These are phyloP conservation scores for Hyles vespertilio DNA, from an alignment of 1,140 invertebrate genomes.

Conservation along the genomic window DNA sequence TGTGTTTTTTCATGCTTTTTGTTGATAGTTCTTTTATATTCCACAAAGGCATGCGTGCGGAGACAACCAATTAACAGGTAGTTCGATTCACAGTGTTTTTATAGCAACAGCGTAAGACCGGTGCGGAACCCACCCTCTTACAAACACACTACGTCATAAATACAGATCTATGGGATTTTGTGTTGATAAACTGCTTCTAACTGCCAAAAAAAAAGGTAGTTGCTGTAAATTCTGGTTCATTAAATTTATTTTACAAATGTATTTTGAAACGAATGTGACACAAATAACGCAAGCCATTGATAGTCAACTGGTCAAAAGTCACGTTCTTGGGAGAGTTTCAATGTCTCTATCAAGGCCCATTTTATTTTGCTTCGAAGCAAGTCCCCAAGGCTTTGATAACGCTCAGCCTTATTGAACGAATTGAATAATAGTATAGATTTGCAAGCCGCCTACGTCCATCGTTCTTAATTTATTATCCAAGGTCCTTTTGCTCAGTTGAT, in stretches of 20 bases:
- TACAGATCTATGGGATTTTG: too few species aligned
- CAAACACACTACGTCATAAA: too few species aligned
- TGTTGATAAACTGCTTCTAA: too few species aligned
- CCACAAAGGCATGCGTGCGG: too few species aligned
- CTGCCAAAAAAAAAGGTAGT: too few species aligned
- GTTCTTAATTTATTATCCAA: conserved; percentile 11
- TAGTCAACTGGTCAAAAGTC: conserved; percentile 5
- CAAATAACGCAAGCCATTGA: conserved; percentile 6
- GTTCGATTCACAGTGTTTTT: too few species aligned
- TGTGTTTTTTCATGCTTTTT: background rate
- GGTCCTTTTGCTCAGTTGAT: background rate
- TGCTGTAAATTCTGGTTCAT: too few species aligned
- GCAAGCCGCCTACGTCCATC: conserved; percentile 6
- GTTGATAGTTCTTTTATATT: background rate
- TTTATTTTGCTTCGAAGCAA: background rate
- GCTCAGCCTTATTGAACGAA: conserved; percentile 2
- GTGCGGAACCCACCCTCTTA: too few species aligned
- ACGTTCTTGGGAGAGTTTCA: background rate
- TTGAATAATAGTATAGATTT: conserved; percentile 10
- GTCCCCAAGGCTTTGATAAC: background rate
- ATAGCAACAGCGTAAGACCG: too few species aligned
- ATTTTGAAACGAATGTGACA: background rate
- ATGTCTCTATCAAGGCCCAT: conserved; percentile 8
- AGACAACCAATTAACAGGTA: too few species aligned
- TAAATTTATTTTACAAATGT: background rate